phyloP scores from a whole-genome alignment of 2,113 vertebrate genomes.

The Lepus timidus region DNA sequence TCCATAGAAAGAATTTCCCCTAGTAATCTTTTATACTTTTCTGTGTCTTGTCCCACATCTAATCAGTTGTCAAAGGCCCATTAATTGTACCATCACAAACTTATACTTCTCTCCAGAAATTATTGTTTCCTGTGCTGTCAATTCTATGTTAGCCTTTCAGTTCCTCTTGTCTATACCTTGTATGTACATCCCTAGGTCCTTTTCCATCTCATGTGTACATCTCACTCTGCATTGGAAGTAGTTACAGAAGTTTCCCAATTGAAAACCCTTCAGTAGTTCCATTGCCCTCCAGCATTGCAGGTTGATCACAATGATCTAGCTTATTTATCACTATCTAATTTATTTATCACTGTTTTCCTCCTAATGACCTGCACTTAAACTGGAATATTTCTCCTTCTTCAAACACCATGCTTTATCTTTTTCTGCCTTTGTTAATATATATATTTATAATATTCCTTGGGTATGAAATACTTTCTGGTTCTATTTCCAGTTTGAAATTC shows the following conservation, averaged over 20 bases:
- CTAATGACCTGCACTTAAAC: neutral
- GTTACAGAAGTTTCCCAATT: neutral
- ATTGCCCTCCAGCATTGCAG: neutral
- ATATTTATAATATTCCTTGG: neutral
- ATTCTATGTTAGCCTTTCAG: neutral
- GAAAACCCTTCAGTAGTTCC: neutral
- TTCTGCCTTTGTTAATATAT: neutral
- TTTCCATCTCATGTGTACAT: neutral
- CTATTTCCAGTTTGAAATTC: neutral
- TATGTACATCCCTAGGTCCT: neutral
- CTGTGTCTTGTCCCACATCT: neutral
- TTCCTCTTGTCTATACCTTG: neutral
- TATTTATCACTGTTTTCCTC: neutral
- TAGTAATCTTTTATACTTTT: neutral
- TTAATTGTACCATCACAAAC: neutral
- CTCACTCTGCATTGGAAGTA: neutral
- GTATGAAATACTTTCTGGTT: slow-evolving; percentile 8
- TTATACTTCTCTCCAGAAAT: slow-evolving; percentile 17
- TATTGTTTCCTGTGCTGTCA: neutral
- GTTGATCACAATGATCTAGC: neutral
- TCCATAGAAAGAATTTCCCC: slow-evolving; percentile 40
- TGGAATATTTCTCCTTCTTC: neutral
- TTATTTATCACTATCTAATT: neutral
- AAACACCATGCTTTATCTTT: neutral
- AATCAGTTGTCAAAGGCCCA: neutral